Evolutionary conservation across 2,797 vertebrate species (phyloP).

Genomic region (Botia almorhae): DNA sequence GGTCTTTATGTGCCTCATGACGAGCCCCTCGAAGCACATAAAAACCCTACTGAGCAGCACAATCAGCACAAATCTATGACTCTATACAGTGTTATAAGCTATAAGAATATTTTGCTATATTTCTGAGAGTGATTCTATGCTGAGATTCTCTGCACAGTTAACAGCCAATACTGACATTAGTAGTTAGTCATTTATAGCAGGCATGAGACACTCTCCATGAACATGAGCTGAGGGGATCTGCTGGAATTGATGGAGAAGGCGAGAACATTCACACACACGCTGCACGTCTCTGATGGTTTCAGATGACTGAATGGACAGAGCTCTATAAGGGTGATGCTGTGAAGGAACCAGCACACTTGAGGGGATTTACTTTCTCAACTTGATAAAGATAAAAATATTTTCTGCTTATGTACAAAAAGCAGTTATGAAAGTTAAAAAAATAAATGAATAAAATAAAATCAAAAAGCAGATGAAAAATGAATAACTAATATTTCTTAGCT

Average conservation of each 20-base stretch:
- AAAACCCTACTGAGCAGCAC: too few species aligned
- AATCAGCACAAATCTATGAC: too few species aligned
- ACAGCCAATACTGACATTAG: not conserved
- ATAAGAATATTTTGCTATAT: not conserved
- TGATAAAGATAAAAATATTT: too few species aligned
- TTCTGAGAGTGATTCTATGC: too few species aligned
- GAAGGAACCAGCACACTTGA: not conserved
- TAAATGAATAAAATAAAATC: too few species aligned
- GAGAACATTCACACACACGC: constrained; percentile 14
- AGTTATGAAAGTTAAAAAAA: too few species aligned
- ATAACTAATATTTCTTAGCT: too few species aligned
- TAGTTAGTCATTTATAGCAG: constrained; percentile 62
- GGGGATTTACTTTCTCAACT: too few species aligned
- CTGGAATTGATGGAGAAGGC: constrained; percentile 21
- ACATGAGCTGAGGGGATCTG: constrained; percentile 30
- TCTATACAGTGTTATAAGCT: not conserved
- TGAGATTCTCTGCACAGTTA: not conserved
- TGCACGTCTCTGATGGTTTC: constrained; percentile 19
- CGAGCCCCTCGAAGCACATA: too few species aligned
- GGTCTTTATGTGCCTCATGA: too few species aligned
- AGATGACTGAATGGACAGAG: constrained; percentile 10
- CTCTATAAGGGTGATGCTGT: not conserved
- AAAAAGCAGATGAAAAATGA: too few species aligned
- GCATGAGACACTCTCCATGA: constrained; percentile 47
- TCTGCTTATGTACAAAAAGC: too few species aligned